Base-by-base conservation (phyloP, 2,888 invertebrate species). In the Synanthedon tipuliformis region DNA sequence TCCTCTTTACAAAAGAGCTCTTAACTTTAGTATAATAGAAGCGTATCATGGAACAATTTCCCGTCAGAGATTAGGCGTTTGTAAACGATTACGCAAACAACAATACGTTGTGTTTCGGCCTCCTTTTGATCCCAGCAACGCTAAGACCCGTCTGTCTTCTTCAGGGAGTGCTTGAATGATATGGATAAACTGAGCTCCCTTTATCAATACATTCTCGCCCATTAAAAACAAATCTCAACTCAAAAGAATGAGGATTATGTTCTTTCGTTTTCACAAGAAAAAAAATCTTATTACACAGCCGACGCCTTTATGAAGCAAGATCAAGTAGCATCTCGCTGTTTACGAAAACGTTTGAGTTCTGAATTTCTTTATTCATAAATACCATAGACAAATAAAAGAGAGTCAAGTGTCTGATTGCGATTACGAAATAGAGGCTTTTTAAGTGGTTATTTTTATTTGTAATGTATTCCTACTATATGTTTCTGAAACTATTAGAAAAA, bases 31-130 rank as follows among this genome's bases (percentile, higher is more conserved):
- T 51, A 54, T 54, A 52, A 54, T 50, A 71, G 73, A 72, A 73
- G 72, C 71, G 71, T 73, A 72, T 77, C 71, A 72, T 64, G 65
- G 66, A 69, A 75, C 76, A 80, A 82, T 82, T 82, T 82, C 83
- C 83, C 60, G 54, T 61, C 60, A 64, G 66, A 69, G 78, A 82
- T 78, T 74, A 76, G 65, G 61, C 65, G 63, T 40, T 45, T 50
- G 54, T 45, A 49, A 50, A 51, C 51, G 78, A 82, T 78, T 74
- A 76, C 64, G 61, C 63, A 62, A 56, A 56, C 59, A 58, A 66
- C 63, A 66, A 66, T 62, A 60, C 60, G 59, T 59, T 40, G 40
- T 50, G 8, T 40, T 50, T 45, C 15, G 45, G 45, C 13, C 15
- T 15, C 15, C 45, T 45, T 45, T 45, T 45, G 45, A 45, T 45